Percentiles rank a stretch among this genome's conserved stretches.
phyloP scores from a whole-genome alignment of 2,888 invertebrate genomes.

The Blastobasis lacticolella region DNA sequence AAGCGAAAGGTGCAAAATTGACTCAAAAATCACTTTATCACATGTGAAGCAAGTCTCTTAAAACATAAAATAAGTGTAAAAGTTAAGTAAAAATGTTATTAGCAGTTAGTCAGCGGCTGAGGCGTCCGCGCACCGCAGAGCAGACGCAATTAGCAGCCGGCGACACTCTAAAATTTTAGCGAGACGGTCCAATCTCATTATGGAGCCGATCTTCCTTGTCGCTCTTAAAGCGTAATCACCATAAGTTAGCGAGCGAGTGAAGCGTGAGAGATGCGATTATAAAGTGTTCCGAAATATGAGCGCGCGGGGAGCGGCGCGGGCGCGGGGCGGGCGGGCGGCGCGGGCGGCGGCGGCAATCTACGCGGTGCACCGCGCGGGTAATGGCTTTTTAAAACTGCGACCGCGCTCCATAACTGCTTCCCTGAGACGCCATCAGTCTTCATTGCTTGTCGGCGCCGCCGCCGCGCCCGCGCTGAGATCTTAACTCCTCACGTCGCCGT shows the following conservation, averaged over 20 bases:
- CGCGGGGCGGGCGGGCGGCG: conserved; percentile 30
- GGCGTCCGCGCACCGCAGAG: conserved; percentile 31
- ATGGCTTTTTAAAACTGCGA: conserved; percentile 75
- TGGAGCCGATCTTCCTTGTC: conserved; percentile 70
- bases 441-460: conserved; percentile 73
- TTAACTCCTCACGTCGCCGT: conserved; percentile 58
- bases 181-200: conserved; percentile 72
- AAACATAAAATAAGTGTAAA: not conserved
- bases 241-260: conserved; percentile 71
- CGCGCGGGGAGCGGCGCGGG: conserved; percentile 26
- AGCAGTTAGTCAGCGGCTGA: conserved; percentile 36
- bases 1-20: not conserved
- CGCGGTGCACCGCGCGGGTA: conserved; percentile 67
- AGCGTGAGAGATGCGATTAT: conserved; percentile 72
- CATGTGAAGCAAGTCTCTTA: no score
- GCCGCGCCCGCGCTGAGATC: conserved; percentile 48
- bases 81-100: conserved; percentile 37
- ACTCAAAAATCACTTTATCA: no score
- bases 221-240: conserved; percentile 72
- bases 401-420: conserved; percentile 72
- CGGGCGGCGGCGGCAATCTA: conserved; percentile 56
- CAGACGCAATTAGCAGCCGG: conserved; percentile 67
- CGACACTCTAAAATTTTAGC: conserved; percentile 71
- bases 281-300: conserved; percentile 73
- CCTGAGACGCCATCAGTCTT: conserved; percentile 72